Evolutionary conservation across 2,888 invertebrate genomes (phyloP).

Genomic region (Alentia gelatinosa): DNA sequence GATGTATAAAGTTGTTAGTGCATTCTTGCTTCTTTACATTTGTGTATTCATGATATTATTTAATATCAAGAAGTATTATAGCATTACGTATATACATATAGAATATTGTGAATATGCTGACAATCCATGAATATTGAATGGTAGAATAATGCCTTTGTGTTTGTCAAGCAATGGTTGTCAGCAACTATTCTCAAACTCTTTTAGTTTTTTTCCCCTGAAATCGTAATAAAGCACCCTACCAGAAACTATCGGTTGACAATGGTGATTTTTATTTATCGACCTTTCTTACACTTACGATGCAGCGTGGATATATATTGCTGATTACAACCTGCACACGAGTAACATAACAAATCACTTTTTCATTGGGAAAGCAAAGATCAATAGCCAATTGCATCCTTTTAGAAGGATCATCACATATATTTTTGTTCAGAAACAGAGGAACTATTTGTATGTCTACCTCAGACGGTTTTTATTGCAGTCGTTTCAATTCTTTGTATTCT

Average conservation of each 20-base stretch:
- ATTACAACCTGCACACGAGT: neutral
- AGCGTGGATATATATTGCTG: neutral
- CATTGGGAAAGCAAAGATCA: too few relatives aligned
- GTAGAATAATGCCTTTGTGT: neutral
- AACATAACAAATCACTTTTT: neutral
- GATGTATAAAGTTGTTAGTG: constrained; percentile 40
- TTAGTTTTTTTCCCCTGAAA: neutral
- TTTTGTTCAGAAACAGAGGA: neutral
- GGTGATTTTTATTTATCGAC: neutral
- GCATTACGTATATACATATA: neutral
- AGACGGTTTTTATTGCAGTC: neutral
- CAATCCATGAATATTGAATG: neutral
- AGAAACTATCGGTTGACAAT: neutral
- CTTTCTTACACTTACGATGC: too few relatives aligned
- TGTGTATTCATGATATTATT: constrained; percentile 29
- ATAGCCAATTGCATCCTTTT: too few relatives aligned
- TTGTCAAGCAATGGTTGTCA: neutral
- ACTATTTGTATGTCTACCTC: neutral
- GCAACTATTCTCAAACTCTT: neutral
- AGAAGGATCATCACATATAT: neutral
- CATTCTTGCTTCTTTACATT: constrained; percentile 28
- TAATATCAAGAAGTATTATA: constrained; percentile 31
- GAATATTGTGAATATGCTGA: constrained; percentile 18
- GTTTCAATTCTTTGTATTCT: neutral
- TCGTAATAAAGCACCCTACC: neutral